These are phyloP conservation scores for Limanda limanda DNA, from an alignment of 2,113 vertebrate species.

Conservation along the genomic window DNA sequence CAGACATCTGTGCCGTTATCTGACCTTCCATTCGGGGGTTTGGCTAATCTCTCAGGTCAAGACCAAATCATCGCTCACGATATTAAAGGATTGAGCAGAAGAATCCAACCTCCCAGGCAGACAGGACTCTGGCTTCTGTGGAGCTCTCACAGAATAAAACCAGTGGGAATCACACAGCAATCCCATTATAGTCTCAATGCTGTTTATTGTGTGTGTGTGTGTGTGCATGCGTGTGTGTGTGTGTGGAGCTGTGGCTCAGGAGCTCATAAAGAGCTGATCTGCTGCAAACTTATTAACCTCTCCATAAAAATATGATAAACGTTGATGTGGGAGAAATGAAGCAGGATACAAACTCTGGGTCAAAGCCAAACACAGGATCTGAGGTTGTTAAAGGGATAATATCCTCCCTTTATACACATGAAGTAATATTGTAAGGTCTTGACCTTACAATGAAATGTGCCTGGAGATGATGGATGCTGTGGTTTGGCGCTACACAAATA, in stretches of 20 bases:
- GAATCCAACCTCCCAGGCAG: conserved; percentile 55
- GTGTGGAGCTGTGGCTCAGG: neutral
- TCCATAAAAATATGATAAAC: conserved; percentile 55
- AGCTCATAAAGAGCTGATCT: conserved; percentile 59
- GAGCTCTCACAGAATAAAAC: neutral
- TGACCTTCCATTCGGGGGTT: conserved; percentile 50
- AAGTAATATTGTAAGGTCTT: neutral
- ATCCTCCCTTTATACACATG: conserved; percentile 16
- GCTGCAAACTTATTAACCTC: conserved; percentile 63
- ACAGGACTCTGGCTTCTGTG: neutral
- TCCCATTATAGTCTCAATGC: conserved; percentile 60
- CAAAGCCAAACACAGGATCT: conserved; percentile 33
- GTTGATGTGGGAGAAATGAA: conserved; percentile 51
- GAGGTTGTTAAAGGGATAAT: conserved; percentile 16
- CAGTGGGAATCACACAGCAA: conserved; percentile 61
- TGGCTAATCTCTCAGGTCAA: conserved; percentile 70
- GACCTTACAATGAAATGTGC: neutral
- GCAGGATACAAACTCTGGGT: conserved; percentile 25
- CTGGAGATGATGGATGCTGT: neutral
- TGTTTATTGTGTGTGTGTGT: conserved; percentile 50
- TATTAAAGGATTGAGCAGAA: conserved; percentile 57
- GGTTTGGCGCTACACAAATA: neutral
- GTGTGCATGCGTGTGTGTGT: neutral
- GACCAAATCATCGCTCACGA: conserved; percentile 63
- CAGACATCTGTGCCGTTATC: conserved; percentile 46